These are phyloP conservation scores for Buathra laborator DNA, from an alignment of 2,888 invertebrate genomes.

Conservation along the genomic window DNA sequence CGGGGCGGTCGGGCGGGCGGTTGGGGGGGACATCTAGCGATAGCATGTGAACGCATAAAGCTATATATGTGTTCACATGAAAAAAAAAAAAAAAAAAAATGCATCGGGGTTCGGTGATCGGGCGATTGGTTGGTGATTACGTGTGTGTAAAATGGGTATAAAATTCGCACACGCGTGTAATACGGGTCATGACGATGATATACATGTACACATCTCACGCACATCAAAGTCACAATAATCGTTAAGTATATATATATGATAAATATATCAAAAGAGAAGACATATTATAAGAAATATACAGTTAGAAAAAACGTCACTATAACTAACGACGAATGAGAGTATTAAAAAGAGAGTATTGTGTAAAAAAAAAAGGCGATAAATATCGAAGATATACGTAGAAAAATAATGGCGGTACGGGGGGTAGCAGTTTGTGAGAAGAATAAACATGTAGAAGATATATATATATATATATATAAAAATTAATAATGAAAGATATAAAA, in stretches of 20 bases:
- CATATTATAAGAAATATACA: constrained; percentile 62
- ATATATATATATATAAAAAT: constrained; percentile 24
- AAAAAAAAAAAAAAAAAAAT: constrained; percentile 35
- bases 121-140: neutral
- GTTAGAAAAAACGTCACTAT: constrained; percentile 59
- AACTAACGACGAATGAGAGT: constrained; percentile 53
- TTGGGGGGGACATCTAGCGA: constrained; percentile 4
- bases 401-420: constrained; percentile 69
- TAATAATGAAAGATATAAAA: constrained; percentile 36
- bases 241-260: constrained; percentile 52
- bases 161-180: constrained; percentile 45
- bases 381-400: constrained; percentile 60
- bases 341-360: constrained; percentile 52
- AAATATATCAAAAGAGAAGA: constrained; percentile 64
- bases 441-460: constrained; percentile 5
- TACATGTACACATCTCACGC: constrained; percentile 57
- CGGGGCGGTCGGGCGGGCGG: too few species aligned
- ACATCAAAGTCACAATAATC: constrained; percentile 45
- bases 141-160: constrained; percentile 27
- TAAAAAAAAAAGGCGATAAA: constrained; percentile 36
- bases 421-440: constrained; percentile 49
- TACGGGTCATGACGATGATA: constrained; percentile 68
- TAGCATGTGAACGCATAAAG: constrained; percentile 47
- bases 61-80: constrained; percentile 33
- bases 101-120: neutral